phyloP scores from a whole-genome alignment of 2,113 vertebrate species.

The Ochotona curzoniae region DNA sequence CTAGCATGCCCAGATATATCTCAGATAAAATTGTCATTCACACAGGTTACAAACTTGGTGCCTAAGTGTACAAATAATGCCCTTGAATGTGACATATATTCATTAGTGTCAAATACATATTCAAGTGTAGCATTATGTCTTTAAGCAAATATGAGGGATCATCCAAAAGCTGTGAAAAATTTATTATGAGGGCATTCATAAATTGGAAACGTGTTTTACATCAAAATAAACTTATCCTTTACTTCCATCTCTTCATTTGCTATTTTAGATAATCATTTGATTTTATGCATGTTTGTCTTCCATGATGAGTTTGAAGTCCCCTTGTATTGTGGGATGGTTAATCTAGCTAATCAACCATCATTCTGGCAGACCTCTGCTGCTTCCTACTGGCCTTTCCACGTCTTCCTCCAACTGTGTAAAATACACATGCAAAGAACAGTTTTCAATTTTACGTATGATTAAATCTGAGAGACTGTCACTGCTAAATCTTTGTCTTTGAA shows the following conservation, averaged over 20 bases:
- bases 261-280: background rate
- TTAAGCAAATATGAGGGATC: no score
- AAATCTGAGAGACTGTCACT: background rate
- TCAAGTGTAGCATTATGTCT: no score
- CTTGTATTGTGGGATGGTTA: background rate
- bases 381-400: background rate
- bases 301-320: background rate
- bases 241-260: background rate
- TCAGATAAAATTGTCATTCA: background rate
- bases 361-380: background rate
- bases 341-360: background rate
- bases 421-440: background rate
- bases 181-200: no score
- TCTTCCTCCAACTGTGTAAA: background rate
- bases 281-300: background rate
- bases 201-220: no score
- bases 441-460: background rate
- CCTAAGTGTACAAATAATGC: no score
- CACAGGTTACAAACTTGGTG: no score
- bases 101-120: no score
- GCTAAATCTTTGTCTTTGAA: background rate
- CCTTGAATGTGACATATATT: no score
- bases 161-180: no score
- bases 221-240: no score
- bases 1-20: background rate